These are phyloP conservation scores for Microhierax caerulescens DNA, from an alignment of 2,797 vertebrate genomes.

Conservation along the genomic window DNA sequence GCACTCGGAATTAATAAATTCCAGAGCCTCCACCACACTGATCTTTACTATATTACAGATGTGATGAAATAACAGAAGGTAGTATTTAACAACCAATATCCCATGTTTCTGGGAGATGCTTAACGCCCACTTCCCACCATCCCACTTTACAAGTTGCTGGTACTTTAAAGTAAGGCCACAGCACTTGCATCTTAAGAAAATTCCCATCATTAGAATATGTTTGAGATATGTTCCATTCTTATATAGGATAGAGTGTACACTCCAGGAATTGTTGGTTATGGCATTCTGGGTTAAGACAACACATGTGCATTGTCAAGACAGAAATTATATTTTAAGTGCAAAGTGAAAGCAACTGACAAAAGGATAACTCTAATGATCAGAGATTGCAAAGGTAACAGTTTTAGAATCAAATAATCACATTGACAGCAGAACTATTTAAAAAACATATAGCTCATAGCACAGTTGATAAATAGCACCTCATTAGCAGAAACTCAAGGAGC, in stretches of 20 bases:
- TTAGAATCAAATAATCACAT: not conserved
- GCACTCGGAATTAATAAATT: not conserved
- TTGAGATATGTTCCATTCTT: not conserved
- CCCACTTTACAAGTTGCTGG: not conserved
- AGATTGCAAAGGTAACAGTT: not conserved
- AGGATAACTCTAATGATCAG: not conserved
- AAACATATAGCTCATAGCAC: not conserved
- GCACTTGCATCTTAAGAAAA: not conserved
- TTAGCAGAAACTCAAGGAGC: slow-evolving; percentile 6
- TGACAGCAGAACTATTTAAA: not conserved
- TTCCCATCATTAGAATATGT: not conserved
- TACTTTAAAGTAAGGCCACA: not conserved
- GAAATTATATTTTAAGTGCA: slow-evolving; percentile 18
- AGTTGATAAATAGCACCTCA: slow-evolving; percentile 39
- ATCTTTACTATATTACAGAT: not conserved
- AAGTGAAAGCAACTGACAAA: not conserved
- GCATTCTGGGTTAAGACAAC: not conserved
- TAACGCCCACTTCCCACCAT: not conserved
- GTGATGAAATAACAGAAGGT: not conserved
- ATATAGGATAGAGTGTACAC: not conserved
- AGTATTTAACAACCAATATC: not conserved
- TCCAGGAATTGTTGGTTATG: not conserved
- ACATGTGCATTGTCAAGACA: not conserved
- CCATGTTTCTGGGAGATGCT: not conserved
- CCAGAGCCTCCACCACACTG: not conserved